A percentile compares a stretch with the other conserved stretches of the same genome.
phyloP scores from a whole-genome alignment of 1,140 invertebrate genomes.

The Drosophila baimaii region DNA sequence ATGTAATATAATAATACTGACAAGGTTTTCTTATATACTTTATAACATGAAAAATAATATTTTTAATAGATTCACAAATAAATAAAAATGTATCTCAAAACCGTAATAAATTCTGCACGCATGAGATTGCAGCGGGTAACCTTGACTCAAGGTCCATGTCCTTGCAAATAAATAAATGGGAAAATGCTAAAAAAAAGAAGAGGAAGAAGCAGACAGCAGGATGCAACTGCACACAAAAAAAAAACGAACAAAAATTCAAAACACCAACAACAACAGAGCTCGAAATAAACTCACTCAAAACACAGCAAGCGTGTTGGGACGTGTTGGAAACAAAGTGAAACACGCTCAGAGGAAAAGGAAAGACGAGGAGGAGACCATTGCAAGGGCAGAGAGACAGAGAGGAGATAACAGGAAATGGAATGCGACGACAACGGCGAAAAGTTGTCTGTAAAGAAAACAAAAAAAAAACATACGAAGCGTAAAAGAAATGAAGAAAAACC shows the following conservation, averaged over 20 bases:
- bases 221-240: slow-evolving; percentile 25
- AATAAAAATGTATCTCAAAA: not conserved
- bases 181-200: slow-evolving; percentile 4
- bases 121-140: slow-evolving; percentile 14
- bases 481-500: slow-evolving; percentile 69
- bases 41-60: too few relatives aligned
- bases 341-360: slow-evolving; percentile 57
- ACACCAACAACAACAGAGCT: not conserved
- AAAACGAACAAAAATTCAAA: not conserved
- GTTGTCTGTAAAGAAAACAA: slow-evolving; percentile 64
- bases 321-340: slow-evolving; percentile 42
- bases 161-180: slow-evolving; percentile 37
- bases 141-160: slow-evolving; percentile 47
- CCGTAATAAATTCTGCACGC: slow-evolving; percentile 11
- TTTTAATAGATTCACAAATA: too few relatives aligned
- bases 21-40: too few relatives aligned
- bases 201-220: not conserved
- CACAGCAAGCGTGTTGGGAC: slow-evolving; percentile 2
- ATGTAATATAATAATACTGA: too few relatives aligned
- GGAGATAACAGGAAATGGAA: slow-evolving; percentile 67
- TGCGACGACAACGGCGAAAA: slow-evolving; percentile 81
- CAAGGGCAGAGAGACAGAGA: slow-evolving; percentile 37
- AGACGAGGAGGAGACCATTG: slow-evolving; percentile 10
- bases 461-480: slow-evolving; percentile 10
- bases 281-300: slow-evolving; percentile 33